Evolutionary conservation across 2,113 vertebrate species (phyloP).

Genomic region (Lanius ludovicianus): DNA sequence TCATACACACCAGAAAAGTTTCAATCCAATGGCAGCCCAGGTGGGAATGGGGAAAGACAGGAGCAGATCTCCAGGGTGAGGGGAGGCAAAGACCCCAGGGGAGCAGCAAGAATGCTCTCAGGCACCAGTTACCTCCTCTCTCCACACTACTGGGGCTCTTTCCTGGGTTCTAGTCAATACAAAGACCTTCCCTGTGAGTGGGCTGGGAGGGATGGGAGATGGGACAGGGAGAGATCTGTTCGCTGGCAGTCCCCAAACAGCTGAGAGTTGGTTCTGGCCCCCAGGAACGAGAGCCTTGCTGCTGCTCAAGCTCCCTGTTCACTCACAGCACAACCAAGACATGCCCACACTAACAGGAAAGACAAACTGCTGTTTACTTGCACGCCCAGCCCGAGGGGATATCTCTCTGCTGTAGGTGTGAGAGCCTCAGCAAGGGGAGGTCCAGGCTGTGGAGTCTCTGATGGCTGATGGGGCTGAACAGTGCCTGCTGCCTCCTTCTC

Average conservation of each 20-base stretch:
- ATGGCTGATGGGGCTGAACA: neutral
- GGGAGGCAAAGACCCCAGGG: neutral
- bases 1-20: neutral
- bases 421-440: neutral
- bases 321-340: rapidly evolving
- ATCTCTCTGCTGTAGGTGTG: neutral
- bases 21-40: neutral
- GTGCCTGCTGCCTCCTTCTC: neutral
- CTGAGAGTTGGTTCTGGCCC: rapidly evolving
- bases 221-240: neutral
- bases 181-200: neutral
- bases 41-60: neutral
- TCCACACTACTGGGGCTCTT: neutral
- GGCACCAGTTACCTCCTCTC: neutral
- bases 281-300: neutral
- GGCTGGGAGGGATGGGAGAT: neutral
- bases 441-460: neutral
- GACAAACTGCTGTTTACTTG: neutral
- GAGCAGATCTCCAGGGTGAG: neutral
- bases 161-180: neutral
- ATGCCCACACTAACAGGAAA: neutral
- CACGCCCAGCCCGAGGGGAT: rapidly evolving
- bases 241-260: neutral
- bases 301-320: neutral
- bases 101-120: neutral